These are phyloP conservation scores for Drosophila quasianomalipes DNA, from an alignment of 2,888 invertebrate species.

Conservation along the genomic window DNA sequence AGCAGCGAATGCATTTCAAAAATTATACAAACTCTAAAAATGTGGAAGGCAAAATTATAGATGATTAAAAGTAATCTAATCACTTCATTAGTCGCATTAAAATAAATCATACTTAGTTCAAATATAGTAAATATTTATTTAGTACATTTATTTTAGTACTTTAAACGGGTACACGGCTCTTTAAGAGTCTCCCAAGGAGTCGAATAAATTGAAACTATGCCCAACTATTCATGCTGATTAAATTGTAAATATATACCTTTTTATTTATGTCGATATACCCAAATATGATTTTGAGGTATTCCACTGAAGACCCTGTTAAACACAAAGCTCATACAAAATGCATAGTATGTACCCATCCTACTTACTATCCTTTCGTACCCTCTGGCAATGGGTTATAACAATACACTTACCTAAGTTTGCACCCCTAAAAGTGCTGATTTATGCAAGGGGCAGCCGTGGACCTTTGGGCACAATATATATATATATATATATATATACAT, in stretches of 20 bases:
- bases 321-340: constrained; percentile 31
- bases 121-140: not conserved
- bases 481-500: not conserved
- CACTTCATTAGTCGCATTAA: not conserved
- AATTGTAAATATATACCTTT: not conserved
- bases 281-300: not conserved
- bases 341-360: constrained; percentile 9
- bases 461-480: not conserved
- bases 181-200: not conserved
- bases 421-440: constrained; percentile 27
- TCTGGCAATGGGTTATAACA: constrained; percentile 39
- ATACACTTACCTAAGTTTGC: constrained; percentile 44
- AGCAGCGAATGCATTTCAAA: not conserved
- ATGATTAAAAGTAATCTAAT: constrained; percentile 7
- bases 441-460: constrained; percentile 16
- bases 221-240: not conserved
- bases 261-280: not conserved
- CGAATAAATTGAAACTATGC: not conserved
- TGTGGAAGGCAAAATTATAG: too few relatives aligned
- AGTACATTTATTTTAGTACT: not conserved
- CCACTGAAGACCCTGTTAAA: constrained; percentile 2
- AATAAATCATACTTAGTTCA: not conserved
- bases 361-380: constrained; percentile 34
- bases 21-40: not conserved
- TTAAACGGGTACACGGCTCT: not conserved